Evolutionary conservation across 2,888 invertebrate genomes (phyloP).

Genomic region (Cheilosia vernalis): DNA sequence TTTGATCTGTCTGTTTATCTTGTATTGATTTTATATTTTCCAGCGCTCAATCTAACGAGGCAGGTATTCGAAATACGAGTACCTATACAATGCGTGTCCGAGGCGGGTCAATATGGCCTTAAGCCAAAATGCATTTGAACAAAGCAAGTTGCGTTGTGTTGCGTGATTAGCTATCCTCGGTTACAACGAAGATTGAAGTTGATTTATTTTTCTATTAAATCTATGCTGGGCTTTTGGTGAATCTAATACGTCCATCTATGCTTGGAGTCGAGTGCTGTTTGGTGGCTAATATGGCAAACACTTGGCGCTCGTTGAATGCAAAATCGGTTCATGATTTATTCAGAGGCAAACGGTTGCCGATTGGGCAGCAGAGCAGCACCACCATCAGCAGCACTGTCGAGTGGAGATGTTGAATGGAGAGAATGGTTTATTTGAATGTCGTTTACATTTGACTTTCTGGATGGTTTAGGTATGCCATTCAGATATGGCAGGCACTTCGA

Average conservation of each 20-base stretch:
- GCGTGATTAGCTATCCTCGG: slow-evolving; percentile 45
- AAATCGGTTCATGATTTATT: slow-evolving; percentile 67
- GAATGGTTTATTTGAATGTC: slow-evolving; percentile 24
- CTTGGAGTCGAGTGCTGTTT: background rate
- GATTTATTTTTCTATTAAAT: slow-evolving; percentile 52
- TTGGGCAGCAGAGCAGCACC: slow-evolving; percentile 14
- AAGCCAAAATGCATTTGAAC: slow-evolving; percentile 17
- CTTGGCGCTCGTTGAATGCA: slow-evolving; percentile 60
- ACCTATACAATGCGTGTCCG: slow-evolving; percentile 36
- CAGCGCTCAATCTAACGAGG: slow-evolving; percentile 13
- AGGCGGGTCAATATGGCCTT: slow-evolving; percentile 8
- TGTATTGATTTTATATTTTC: slow-evolving; percentile 39
- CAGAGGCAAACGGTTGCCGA: slow-evolving; percentile 52
- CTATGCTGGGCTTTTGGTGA: slow-evolving; percentile 2
- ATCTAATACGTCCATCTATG: slow-evolving; percentile 10
- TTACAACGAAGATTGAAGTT: slow-evolving; percentile 24
- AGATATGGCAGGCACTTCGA: slow-evolving; percentile 22
- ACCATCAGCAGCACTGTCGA: background rate
- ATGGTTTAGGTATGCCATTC: slow-evolving; percentile 5
- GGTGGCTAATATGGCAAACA: slow-evolving; percentile 56
- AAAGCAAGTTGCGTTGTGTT: slow-evolving; percentile 5
- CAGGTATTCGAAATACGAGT: background rate
- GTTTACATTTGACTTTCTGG: slow-evolving; percentile 27
- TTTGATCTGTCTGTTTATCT: slow-evolving; percentile 41
- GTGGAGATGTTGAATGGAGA: slow-evolving; percentile 25